Percentiles rank a stretch among this genome's conserved stretches.
Evolutionary conservation across 2,113 vertebrate species (phyloP).

Genomic region (Indicator maculatus): DNA sequence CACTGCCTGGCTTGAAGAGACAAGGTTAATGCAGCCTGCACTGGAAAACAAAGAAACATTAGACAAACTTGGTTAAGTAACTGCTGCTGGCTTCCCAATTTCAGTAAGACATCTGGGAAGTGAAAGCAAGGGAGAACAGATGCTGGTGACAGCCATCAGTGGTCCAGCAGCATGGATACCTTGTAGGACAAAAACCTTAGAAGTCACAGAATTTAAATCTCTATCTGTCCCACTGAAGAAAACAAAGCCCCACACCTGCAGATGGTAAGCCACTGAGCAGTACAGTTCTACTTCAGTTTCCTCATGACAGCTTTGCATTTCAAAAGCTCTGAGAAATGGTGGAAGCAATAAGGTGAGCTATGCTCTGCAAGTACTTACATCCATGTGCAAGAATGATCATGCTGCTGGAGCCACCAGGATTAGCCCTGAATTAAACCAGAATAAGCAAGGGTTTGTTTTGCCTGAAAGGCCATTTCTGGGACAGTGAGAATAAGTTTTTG

Average conservation of each 20-base stretch:
- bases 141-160: background rate
- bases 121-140: background rate
- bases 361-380: background rate
- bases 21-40: accelerated
- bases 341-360: background rate
- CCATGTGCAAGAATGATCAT: accelerated
- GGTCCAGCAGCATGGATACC: too few species aligned
- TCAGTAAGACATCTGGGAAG: background rate
- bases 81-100: background rate
- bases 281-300: background rate
- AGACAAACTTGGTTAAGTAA: background rate
- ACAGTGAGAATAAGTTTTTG: background rate
- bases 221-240: background rate
- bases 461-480: background rate
- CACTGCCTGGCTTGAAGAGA: background rate
- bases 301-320: background rate
- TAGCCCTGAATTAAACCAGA: background rate
- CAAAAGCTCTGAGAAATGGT: background rate
- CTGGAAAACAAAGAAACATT: background rate
- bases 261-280: background rate
- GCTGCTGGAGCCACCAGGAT: background rate
- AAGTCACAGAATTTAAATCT: background rate
- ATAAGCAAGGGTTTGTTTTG: background rate
- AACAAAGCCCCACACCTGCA: accelerated
- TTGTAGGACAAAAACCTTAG: background rate